Conservation (phyloP, 2,888 invertebrate species). For the Lycophotia porphyrea region DNA sequence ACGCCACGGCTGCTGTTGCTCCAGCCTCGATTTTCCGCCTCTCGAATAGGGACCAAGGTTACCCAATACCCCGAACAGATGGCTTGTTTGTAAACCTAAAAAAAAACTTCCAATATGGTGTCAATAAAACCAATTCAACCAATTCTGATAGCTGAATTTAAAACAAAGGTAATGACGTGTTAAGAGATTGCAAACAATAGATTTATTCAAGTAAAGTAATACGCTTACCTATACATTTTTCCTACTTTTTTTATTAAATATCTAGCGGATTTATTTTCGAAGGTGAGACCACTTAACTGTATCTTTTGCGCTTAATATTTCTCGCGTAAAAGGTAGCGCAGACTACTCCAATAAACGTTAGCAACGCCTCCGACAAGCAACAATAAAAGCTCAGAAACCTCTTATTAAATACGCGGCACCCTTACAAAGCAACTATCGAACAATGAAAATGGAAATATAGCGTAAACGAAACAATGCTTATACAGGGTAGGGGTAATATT, state of each 20-base stretch:
- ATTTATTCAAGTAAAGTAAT: constrained; percentile 31
- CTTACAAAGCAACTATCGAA: constrained; percentile 74
- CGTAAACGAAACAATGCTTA: constrained; percentile 76
- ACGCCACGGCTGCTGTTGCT: constrained; percentile 69
- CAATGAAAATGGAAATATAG: constrained; percentile 76
- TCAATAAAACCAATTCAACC: constrained; percentile 57
- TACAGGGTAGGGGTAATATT: constrained; percentile 79
- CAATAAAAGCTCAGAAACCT: constrained; percentile 69
- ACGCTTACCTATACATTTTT: constrained; percentile 24
- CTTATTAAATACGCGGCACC: constrained; percentile 74
- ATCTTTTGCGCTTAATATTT: constrained; percentile 58
- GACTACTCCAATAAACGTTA: constrained; percentile 63
- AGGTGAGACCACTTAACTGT: constrained; percentile 37
- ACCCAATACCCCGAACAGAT: constrained; percentile 62
- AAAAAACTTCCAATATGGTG: constrained; percentile 56
- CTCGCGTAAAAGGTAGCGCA: constrained; percentile 54
- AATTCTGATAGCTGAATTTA: constrained; percentile 37
- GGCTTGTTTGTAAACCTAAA: constrained; percentile 54
- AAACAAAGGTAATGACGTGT: constrained; percentile 25
- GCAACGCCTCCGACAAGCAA: constrained; percentile 64
- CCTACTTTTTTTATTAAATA: constrained; percentile 33
- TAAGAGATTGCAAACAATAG: constrained; percentile 35
- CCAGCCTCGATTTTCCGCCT: constrained; percentile 73
- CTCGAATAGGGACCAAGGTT: constrained; percentile 71
- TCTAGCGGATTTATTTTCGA: constrained; percentile 37